Evolutionary conservation across 2,888 invertebrate species (phyloP).

Genomic region (Cheilosia vernalis): DNA sequence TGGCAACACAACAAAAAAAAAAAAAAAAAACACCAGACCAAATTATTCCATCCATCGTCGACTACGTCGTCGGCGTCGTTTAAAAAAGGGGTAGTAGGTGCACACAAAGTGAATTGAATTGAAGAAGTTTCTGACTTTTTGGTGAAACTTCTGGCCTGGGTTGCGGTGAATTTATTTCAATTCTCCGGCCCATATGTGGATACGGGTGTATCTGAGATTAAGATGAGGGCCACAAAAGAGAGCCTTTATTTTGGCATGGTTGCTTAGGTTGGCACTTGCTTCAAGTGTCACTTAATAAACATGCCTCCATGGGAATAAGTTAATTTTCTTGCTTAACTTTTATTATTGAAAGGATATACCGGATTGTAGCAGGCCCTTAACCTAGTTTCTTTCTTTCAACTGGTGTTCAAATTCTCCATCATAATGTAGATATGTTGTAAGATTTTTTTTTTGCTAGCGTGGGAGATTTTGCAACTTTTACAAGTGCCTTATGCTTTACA

Average conservation of each 20-base stretch:
- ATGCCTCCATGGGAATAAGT: slow-evolving; percentile 19
- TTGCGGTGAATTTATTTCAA: slow-evolving; percentile 57
- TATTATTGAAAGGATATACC: slow-evolving; percentile 18
- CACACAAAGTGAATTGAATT: slow-evolving; percentile 53
- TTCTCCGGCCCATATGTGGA: slow-evolving; percentile 9
- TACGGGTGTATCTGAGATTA: slow-evolving; percentile 22
- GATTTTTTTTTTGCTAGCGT: background rate
- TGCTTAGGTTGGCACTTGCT: slow-evolving; percentile 32
- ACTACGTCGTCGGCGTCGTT: background rate
- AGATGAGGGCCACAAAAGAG: slow-evolving; percentile 29
- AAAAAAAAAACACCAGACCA: slow-evolving; percentile 7
- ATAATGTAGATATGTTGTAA: slow-evolving; percentile 12
- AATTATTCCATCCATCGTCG: slow-evolving; percentile 28
- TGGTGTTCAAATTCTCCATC: slow-evolving; percentile 8
- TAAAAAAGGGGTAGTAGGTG: slow-evolving; percentile 3
- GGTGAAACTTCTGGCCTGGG: slow-evolving; percentile 50
- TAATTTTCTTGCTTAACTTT: slow-evolving; percentile 45
- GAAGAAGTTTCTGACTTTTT: slow-evolving; percentile 66
- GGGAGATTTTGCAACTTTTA: background rate
- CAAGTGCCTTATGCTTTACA: slow-evolving; percentile 25
- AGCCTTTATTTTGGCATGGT: slow-evolving; percentile 21
- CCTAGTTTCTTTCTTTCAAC: slow-evolving; percentile 14
- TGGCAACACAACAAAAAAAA: background rate
- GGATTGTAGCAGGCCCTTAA: slow-evolving; percentile 28
- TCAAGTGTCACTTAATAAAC: slow-evolving; percentile 42